Conservation (phyloP, 2,797 vertebrate species). For the Mormyrus hasselquistii region DNA sequence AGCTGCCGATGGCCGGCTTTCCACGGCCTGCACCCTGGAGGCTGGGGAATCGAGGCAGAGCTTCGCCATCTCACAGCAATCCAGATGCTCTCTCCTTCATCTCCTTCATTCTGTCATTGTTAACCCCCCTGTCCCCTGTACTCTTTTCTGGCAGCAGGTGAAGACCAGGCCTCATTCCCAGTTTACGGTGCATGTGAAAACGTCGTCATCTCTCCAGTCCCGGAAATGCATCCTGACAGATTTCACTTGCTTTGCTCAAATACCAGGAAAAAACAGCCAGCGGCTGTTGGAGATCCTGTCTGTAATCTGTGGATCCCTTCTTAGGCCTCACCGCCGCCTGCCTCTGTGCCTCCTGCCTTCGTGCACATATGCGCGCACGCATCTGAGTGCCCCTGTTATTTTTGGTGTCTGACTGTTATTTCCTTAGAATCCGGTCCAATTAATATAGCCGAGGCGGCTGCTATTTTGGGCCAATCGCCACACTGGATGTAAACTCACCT, state of each 20-base stretch:
- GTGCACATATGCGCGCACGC: slow-evolving; percentile 23
- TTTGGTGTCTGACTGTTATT: slow-evolving; percentile 9
- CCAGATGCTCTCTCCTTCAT: not conserved
- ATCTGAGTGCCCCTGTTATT: not conserved
- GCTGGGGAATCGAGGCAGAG: not conserved
- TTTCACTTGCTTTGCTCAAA: slow-evolving; percentile 42
- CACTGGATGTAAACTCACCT: not conserved
- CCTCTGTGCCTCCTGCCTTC: slow-evolving; percentile 17
- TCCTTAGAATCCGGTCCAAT: not conserved
- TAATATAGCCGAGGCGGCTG: not conserved
- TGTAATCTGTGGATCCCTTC: slow-evolving; percentile 34
- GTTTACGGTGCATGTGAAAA: slow-evolving; percentile 30
- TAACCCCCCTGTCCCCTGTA: not conserved
- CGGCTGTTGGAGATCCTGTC: slow-evolving; percentile 23
- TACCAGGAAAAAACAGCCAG: slow-evolving; percentile 28
- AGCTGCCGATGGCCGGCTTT: not conserved
- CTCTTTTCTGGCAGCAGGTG: slow-evolving; percentile 15
- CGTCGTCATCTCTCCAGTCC: slow-evolving; percentile 28
- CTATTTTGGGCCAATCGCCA: not conserved
- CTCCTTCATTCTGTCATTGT: not conserved
- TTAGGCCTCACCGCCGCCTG: slow-evolving; percentile 17
- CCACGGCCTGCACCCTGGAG: not conserved
- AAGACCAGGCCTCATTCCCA: slow-evolving; percentile 22
- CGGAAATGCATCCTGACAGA: slow-evolving; percentile 34
- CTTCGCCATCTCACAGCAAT: not conserved